Conservation (phyloP, 2,888 invertebrate genomes). For the Plebejus melissa region DNA sequence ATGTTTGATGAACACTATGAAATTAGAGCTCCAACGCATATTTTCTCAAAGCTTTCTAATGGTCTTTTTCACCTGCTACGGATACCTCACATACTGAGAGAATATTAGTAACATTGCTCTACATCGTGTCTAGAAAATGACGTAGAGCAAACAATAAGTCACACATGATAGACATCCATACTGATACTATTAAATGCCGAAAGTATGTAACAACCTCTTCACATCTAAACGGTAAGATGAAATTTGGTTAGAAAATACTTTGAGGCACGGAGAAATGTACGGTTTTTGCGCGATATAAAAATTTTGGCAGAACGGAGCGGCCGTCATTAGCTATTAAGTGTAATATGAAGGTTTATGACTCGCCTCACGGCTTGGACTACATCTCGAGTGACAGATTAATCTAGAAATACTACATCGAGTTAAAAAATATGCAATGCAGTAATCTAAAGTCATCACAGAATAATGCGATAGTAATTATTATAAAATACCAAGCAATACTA, state of each 20-base stretch:
- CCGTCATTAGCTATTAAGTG: background rate
- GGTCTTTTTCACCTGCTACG: background rate
- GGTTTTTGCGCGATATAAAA: too few species aligned
- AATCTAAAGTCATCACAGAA: background rate
- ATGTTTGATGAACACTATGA: background rate
- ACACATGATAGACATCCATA: too few species aligned
- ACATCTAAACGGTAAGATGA: too few species aligned
- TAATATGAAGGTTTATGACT: background rate
- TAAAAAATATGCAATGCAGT: background rate
- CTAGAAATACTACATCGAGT: background rate
- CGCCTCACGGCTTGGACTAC: too few species aligned
- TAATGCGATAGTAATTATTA: background rate
- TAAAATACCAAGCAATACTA: background rate
- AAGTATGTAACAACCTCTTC: too few species aligned
- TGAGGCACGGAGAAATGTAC: too few species aligned
- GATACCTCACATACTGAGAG: background rate
- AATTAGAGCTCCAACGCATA: background rate
- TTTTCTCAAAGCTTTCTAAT: slow-evolving; percentile 11
- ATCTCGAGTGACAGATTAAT: background rate
- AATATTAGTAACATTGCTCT: background rate
- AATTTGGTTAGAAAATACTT: too few species aligned
- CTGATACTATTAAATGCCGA: too few species aligned
- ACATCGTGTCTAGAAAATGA: too few species aligned
- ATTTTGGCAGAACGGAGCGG: too few species aligned
- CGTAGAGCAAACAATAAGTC: background rate